Percentiles rank a stretch among this genome's conserved stretches.
These are phyloP conservation scores for Anthopleura sola DNA, from an alignment of 64 coral and sea anemone species.

Conservation along the genomic window DNA sequence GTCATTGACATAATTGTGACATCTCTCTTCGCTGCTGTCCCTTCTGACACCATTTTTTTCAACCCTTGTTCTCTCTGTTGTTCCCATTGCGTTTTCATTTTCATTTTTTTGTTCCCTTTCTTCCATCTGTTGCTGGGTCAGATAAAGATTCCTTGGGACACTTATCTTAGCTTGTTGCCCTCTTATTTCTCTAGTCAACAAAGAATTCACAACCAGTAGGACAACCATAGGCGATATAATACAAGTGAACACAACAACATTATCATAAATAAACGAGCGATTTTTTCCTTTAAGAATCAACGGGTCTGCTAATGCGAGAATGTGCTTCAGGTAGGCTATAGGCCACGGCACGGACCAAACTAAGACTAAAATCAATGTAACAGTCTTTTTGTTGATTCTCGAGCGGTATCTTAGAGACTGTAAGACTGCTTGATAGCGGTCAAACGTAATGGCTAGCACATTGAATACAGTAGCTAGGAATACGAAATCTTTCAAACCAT, in stretches of 20 bases:
- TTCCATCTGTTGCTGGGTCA: not conserved
- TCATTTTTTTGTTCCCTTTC: not conserved
- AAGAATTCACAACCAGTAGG: constrained; percentile 40
- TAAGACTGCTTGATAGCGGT: constrained; percentile 48
- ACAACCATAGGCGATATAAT: constrained; percentile 53
- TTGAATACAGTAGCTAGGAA: constrained; percentile 24
- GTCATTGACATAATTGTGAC: not conserved
- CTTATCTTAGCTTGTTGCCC: constrained; percentile 44
- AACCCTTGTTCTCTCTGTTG: not conserved
- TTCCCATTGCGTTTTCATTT: not conserved
- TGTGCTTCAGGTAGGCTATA: not conserved
- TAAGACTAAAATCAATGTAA: constrained; percentile 18
- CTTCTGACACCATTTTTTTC: not conserved
- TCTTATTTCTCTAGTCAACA: constrained; percentile 42
- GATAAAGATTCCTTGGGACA: not conserved
- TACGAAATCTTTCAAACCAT: constrained; percentile 26
- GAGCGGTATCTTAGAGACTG: constrained; percentile 33
- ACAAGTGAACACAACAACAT: constrained; percentile 42
- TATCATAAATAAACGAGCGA: constrained; percentile 19
- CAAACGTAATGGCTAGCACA: constrained; percentile 47
- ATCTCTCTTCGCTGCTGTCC: not conserved
- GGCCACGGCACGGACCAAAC: constrained; percentile 28
- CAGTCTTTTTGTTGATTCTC: constrained; percentile 20
- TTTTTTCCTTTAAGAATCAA: constrained; percentile 4
- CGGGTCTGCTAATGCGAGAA: not conserved